Evolutionary conservation across 2,113 vertebrate genomes (phyloP).

Genomic region (Gopherus evgoodei): DNA sequence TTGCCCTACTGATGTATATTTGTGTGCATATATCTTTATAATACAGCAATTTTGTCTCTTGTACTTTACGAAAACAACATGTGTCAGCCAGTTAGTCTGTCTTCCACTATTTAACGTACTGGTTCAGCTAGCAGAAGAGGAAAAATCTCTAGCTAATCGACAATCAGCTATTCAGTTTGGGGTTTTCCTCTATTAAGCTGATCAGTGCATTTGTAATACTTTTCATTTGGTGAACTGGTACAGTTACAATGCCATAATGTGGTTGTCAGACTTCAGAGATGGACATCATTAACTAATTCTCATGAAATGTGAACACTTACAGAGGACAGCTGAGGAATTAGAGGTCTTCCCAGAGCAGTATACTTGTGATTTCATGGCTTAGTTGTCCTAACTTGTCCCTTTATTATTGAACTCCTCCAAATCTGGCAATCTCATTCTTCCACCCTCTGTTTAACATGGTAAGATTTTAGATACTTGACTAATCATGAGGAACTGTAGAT

Average conservation of each 20-base stretch:
- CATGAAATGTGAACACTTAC: fast-evolving
- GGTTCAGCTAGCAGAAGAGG: neutral
- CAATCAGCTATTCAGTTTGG: neutral
- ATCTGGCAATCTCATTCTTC: neutral
- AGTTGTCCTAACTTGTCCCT: neutral
- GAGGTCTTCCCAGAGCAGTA: neutral
- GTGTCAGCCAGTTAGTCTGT: neutral
- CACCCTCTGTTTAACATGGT: neutral
- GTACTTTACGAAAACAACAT: neutral
- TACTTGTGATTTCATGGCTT: neutral
- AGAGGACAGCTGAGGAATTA: neutral
- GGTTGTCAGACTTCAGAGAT: neutral
- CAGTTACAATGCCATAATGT: neutral
- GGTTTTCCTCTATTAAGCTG: neutral
- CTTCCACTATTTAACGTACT: neutral
- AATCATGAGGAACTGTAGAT: fast-evolving
- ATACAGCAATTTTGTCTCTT: neutral
- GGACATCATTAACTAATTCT: neutral
- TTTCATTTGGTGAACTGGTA: neutral
- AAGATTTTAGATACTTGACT: fast-evolving
- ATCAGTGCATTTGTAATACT: neutral
- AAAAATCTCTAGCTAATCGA: neutral
- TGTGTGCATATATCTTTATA: neutral
- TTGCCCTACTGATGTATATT: neutral
- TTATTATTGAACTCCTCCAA: neutral